Evolutionary conservation across 2,888 invertebrate genomes (phyloP), one percentile per base, ranked within the genome.

Genomic region (Pristionchus fissidentatus): DNA sequence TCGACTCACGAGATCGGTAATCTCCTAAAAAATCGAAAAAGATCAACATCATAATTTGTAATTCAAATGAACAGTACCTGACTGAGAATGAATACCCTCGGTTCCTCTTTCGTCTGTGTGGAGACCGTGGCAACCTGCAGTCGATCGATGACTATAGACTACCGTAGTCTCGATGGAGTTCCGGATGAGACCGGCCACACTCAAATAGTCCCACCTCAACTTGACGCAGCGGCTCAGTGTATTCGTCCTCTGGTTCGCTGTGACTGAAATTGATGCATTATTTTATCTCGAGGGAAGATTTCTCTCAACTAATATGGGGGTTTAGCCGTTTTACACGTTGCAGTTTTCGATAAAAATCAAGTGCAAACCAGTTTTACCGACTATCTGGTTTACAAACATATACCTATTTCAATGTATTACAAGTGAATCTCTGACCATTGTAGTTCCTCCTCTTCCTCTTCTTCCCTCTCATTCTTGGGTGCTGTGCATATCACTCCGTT

Each of bases 401-500:
- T n/a, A n/a, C n/a, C n/a, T 49, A 49, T 19, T 49, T 13, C 19
- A 49, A 19, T 49, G 49, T 49, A 49, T 49, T 49, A 49, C 10
- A 49, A 49, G 19, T 13, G 49, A 49, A 49, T 13, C 8, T 1
- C 41, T 41, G 41, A 70, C 70, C n/a, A n/a, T 8, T 10, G 26
- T 10, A 46, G 26, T 46, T 75, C 26, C 29, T 75, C 73, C 13
- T 26, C 73, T 38, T 66, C 66, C 66, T 38, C 32, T 38, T 66
- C 73, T 75, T 26, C 46, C 73, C 7, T 1, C 29, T 29, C n/a
- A 3, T 75, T 46, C 46, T 66, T 66, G 19, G 78, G 78, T 38
- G 13, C 52, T 19, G 80, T 60, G 60, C 60, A 57, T 5, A 80
- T 80, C 10, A 80, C 80, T 80, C 80, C 80, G 38, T 80, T 80